phyloP scores from a whole-genome alignment of 2,113 vertebrate genomes.

The Lepus europaeus region DNA sequence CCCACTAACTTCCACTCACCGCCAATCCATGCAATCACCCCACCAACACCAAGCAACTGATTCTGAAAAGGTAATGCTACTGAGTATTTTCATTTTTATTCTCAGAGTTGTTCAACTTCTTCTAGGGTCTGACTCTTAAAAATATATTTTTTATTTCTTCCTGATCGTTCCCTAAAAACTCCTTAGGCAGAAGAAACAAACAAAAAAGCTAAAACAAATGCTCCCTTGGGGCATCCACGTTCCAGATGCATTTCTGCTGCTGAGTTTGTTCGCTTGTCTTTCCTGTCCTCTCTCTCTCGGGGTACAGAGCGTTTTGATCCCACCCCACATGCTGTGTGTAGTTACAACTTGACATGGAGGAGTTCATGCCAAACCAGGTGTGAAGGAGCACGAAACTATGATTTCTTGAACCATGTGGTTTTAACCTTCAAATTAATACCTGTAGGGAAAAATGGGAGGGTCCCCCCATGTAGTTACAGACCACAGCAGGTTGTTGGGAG shows the following conservation, averaged over 20 bases:
- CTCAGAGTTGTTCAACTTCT: conserved; percentile 9
- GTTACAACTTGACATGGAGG: conserved; percentile 58
- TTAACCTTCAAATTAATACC: conserved; percentile 86
- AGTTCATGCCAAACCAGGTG: conserved; percentile 63
- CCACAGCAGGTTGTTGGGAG: conserved; percentile 83
- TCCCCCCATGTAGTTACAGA: conserved; percentile 74
- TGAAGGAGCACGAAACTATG: background rate
- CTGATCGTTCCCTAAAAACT: conserved; percentile 71
- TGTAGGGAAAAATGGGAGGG: conserved; percentile 48
- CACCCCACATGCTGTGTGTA: conserved; percentile 52
- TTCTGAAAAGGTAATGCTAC: background rate
- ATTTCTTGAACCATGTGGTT: conserved; percentile 74
- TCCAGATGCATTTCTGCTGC: conserved; percentile 67
- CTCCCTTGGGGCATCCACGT: conserved; percentile 40
- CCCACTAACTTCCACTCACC: background rate
- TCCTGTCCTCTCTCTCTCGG: background rate
- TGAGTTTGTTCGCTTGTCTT: conserved; percentile 11
- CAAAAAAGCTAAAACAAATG: conserved; percentile 66
- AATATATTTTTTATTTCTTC: conserved; percentile 61
- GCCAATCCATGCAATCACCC: background rate
- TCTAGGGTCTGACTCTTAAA: background rate
- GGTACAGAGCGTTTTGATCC: background rate
- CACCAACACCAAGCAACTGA: background rate
- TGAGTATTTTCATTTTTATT: conserved; percentile 39
- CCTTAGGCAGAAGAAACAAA: conserved; percentile 25